Evolutionary conservation across 1,140 invertebrate genomes (phyloP).

Genomic region (Drosophila nikananu): DNA sequence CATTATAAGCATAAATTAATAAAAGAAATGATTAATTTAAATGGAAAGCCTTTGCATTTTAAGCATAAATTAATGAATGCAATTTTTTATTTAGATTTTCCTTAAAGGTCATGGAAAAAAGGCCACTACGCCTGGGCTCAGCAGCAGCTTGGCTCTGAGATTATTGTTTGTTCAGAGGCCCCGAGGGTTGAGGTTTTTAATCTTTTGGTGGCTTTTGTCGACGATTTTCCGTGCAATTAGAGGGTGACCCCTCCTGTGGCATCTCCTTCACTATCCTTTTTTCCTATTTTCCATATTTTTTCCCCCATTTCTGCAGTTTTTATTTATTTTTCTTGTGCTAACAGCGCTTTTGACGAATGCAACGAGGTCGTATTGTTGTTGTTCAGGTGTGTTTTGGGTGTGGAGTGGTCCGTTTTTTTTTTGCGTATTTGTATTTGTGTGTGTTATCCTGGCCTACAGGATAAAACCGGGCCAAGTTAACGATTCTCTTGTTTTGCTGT

Average conservation of each 20-base stretch:
- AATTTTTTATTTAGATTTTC: background rate
- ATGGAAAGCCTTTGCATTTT: background rate
- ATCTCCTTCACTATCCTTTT: conserved; percentile 12
- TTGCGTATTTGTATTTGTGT: conserved; percentile 15
- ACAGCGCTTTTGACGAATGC: conserved; percentile 72
- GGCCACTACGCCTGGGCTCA: background rate
- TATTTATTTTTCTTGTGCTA: conserved; percentile 43
- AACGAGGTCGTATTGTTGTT: conserved; percentile 57
- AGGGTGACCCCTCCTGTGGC: conserved; percentile 34
- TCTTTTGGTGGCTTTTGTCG: conserved; percentile 24
- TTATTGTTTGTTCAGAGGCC: conserved; percentile 7
- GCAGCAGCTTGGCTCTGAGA: conserved; percentile 4
- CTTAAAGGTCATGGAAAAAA: conserved; percentile 1
- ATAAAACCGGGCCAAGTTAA: conserved; percentile 68
- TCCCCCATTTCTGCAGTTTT: conserved; percentile 34
- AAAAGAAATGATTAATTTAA: background rate
- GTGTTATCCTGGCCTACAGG: conserved; percentile 28
- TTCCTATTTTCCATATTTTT: conserved; percentile 14
- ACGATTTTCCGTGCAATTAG: conserved; percentile 45
- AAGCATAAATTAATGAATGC: background rate
- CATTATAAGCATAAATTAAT: background rate
- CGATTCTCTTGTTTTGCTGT: conserved; percentile 63
- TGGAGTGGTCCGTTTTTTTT: conserved; percentile 16
- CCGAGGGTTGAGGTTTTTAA: conserved; percentile 19
- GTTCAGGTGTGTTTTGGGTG: conserved; percentile 25